Evolutionary conservation across 2,113 vertebrate species (phyloP), one percentile per base, ranked within the genome.

Genomic region (Leiothrix lutea): DNA sequence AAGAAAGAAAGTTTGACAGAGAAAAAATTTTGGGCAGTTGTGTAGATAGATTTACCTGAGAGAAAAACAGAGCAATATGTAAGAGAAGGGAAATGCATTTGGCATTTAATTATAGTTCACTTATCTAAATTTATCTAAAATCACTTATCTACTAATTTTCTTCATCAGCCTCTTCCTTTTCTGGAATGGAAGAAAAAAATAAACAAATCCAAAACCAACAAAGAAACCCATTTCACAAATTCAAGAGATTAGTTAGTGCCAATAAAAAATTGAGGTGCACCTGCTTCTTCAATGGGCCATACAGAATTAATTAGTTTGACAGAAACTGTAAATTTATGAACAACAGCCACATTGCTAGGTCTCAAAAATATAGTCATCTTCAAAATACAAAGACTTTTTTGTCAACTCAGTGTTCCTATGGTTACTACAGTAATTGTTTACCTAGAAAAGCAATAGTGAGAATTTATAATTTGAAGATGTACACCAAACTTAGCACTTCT

Each of bases 341-440:
- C 53, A 90, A 66, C 33, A 26, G 9, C 35, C 47, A 64, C 61
- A 74, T 65, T 75, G 6, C n/a, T 67, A 7, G 13, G 16, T 80
- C 14, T 88, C 64, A 62, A 67, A 86, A 67, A 92, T 84, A 35
- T 44, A 89, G 9, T 74, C 8, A 51, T 69, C 64, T 75, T 88
- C 60, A 58, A 91, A 88, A 88, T 31, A 64, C 22, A 93, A 88
- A 62, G 67, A 51, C 12, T 18, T 36, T 80, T 91, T 94, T 79
- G 47, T 71, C 60, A 64, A 24, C 4, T 88, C 4, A 1, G 8
- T 80, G 79, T 90, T 94, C 25, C 85, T 74, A 64, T 86, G 69
- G 88, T 44, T 94, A 86, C 88, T 80, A 40, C 26, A 73, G 58
- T 25, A 90, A 88, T 67, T 96, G 75, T 93, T 91, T 95, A 86